These are phyloP conservation scores for Mohoua ochrocephala DNA, from an alignment of 2,113 vertebrate species.

Conservation along the genomic window DNA sequence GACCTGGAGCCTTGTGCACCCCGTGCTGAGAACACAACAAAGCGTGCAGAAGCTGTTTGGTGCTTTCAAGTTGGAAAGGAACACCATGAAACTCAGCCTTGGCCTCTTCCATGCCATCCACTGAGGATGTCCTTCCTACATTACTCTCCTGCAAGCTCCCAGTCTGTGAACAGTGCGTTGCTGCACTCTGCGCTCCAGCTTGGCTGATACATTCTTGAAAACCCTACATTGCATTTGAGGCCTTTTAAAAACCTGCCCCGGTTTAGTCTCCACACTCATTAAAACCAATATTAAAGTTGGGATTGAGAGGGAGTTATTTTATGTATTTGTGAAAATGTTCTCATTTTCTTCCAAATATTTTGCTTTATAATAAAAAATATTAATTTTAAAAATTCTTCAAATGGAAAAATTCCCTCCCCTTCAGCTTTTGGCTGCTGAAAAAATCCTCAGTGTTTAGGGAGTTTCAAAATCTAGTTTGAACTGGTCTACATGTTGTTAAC, in stretches of 20 bases:
- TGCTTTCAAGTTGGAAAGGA: not conserved
- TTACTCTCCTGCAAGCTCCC: not conserved
- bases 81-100: not conserved
- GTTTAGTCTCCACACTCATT: not conserved
- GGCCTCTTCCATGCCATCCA: fast-evolving
- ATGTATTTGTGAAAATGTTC: not conserved
- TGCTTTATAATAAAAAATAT: not conserved
- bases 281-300: not conserved
- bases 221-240: not conserved
- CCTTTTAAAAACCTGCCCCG: not conserved
- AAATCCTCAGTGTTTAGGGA: not conserved
- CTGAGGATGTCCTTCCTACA: fast-evolving
- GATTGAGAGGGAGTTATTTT: not conserved
- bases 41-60: not conserved
- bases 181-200: not conserved
- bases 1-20: not conserved
- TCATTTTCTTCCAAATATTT: not conserved
- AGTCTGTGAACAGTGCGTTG: not conserved
- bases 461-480: not conserved
- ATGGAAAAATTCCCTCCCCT: not conserved
- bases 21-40: not conserved
- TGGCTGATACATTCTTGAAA: not conserved
- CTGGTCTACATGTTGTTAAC: not conserved
- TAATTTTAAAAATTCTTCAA: not conserved
- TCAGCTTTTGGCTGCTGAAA: not conserved